Evolutionary conservation across 2,888 invertebrate genomes (phyloP).

Genomic region (Drosophila mimica): DNA sequence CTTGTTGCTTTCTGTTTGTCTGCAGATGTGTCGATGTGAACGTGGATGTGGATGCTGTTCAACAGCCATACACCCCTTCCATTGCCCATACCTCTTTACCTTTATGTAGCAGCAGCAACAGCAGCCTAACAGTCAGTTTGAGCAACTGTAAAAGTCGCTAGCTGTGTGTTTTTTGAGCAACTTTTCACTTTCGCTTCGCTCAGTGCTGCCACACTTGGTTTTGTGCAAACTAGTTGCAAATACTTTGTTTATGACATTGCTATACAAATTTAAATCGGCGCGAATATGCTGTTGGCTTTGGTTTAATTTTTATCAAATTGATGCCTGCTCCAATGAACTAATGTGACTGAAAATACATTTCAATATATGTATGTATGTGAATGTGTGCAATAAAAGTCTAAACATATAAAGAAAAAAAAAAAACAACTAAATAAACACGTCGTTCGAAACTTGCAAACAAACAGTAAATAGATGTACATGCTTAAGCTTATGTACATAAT

Average conservation of each 20-base stretch:
- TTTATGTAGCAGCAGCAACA: constrained; percentile 4
- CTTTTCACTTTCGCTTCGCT: constrained; percentile 56
- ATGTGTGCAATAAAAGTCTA: not conserved
- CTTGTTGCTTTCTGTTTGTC: constrained; percentile 42
- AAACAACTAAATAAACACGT: constrained; percentile 1
- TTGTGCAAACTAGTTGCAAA: constrained; percentile 25
- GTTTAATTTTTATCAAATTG: constrained; percentile 32
- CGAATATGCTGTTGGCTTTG: constrained; percentile 21
- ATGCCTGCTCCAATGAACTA: constrained; percentile 25
- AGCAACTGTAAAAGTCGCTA: constrained; percentile 28
- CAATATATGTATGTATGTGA: constrained; percentile 5
- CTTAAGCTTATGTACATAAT: not conserved
- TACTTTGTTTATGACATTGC: constrained; percentile 34
- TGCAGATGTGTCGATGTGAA: constrained; percentile 32
- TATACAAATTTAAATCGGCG: constrained; percentile 31
- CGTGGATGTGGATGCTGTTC: constrained; percentile 66
- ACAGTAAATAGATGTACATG: constrained; percentile 8
- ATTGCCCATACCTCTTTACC: not conserved
- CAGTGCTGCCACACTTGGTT: constrained; percentile 23
- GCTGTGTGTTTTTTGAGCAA: constrained; percentile 54
- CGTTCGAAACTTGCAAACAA: constrained; percentile 15
- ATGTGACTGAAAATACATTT: not conserved
- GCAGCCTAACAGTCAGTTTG: constrained; percentile 24
- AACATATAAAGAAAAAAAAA: constrained; percentile 10
- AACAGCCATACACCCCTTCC: constrained; percentile 32